A percentile compares a stretch with the other conserved stretches of the same genome.
Conservation (phyloP, 1,140 invertebrate genomes). For the Papilio polytes region DNA sequence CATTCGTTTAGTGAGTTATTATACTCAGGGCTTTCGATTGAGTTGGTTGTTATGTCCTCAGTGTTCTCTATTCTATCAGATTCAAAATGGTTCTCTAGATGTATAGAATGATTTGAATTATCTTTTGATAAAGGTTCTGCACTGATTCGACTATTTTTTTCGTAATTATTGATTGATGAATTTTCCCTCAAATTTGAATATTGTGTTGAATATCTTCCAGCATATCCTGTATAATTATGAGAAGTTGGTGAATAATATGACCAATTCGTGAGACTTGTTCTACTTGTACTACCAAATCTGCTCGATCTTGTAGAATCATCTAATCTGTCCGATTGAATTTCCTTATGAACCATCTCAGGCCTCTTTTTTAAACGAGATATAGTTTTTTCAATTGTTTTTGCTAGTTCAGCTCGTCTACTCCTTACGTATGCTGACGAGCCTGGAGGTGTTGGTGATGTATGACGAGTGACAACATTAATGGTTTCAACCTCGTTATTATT, state of each 20-base stretch:
- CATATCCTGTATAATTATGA: conserved; percentile 79
- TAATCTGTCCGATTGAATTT: conserved; percentile 87
- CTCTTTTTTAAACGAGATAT: conserved; percentile 84
- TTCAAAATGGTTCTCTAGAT: conserved; percentile 54
- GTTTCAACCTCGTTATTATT: conserved; percentile 69
- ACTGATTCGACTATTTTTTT: conserved; percentile 72
- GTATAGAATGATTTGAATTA: conserved; percentile 47
- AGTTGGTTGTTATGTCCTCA: conserved; percentile 47
- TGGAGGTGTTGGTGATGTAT: conserved; percentile 90
- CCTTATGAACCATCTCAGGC: conserved; percentile 85
- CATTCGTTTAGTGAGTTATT: conserved; percentile 61
- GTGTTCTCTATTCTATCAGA: conserved; percentile 33
- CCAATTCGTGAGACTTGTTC: conserved; percentile 85
- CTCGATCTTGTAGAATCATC: conserved; percentile 87
- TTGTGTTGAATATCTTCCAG: conserved; percentile 78
- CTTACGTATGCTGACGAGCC: conserved; percentile 87
- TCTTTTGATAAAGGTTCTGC: conserved; percentile 66
- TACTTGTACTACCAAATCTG: conserved; percentile 84
- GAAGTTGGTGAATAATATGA: conserved; percentile 87
- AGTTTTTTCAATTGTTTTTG: conserved; percentile 88
- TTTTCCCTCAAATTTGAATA: conserved; percentile 69
- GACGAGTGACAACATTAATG: conserved; percentile 87
- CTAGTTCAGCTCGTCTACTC: conserved; percentile 87
- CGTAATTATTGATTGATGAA: conserved; percentile 54
- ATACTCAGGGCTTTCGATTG: conserved; percentile 51